Percentiles rank a stretch among this genome's conserved stretches.
These are phyloP conservation scores for Drosophila seguyi DNA, from an alignment of 1,140 invertebrate genomes.

Conservation along the genomic window DNA sequence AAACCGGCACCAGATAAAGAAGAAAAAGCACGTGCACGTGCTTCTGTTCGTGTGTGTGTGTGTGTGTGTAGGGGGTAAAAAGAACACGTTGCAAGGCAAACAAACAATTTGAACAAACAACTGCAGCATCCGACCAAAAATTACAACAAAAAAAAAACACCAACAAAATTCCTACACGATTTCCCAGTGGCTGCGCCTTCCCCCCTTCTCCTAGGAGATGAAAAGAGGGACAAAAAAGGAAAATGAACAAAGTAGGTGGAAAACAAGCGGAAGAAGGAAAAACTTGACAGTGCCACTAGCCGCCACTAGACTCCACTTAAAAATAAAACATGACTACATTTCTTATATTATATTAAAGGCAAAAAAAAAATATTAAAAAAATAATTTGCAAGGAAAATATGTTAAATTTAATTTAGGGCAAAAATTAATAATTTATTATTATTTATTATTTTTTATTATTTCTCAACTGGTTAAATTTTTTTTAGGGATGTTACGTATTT, in stretches of 20 bases:
- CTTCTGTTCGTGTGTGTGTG: background rate
- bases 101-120: constrained; percentile 59
- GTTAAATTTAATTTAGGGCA: too few species aligned
- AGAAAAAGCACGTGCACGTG: constrained; percentile 36
- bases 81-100: constrained; percentile 36
- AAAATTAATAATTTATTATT: too few species aligned
- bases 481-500: too few species aligned
- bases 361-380: too few species aligned
- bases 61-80: constrained; percentile 3
- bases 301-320: background rate
- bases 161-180: background rate
- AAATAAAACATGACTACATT: background rate
- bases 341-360: too few species aligned
- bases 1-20: constrained; percentile 24
- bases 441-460: too few species aligned
- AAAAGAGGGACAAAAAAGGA: constrained; percentile 8
- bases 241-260: constrained; percentile 14
- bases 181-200: background rate
- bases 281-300: background rate
- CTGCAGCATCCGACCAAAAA: constrained; percentile 58
- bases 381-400: too few species aligned
- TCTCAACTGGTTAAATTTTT: too few species aligned
- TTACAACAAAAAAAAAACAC: constrained; percentile 2
- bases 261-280: constrained; percentile 21
- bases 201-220: background rate